These are phyloP conservation scores for Endotricha flammealis DNA, from an alignment of 2,888 invertebrate genomes.

Conservation along the genomic window DNA sequence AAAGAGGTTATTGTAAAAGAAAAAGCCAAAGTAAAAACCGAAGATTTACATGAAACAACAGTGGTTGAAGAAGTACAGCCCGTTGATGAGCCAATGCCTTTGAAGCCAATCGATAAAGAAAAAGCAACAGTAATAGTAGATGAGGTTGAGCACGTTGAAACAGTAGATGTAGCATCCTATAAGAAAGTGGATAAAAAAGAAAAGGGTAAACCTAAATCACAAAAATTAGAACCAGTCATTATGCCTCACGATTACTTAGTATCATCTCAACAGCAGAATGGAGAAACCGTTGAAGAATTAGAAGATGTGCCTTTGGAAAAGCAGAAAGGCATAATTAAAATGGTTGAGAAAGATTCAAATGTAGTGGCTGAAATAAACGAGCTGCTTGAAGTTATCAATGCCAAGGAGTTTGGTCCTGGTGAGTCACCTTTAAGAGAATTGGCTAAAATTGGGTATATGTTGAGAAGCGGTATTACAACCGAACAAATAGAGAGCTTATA, in stretches of 20 bases:
- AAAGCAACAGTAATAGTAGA: conserved; percentile 75
- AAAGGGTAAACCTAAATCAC: conserved; percentile 49
- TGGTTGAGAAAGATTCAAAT: conserved; percentile 73
- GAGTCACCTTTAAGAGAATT: conserved; percentile 88
- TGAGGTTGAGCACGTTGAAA: conserved; percentile 78
- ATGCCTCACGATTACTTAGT: conserved; percentile 78
- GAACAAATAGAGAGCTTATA: conserved; percentile 88
- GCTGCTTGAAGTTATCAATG: conserved; percentile 84
- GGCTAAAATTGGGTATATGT: conserved; percentile 88
- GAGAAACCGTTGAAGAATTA: conserved; percentile 71
- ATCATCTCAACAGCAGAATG: conserved; percentile 76
- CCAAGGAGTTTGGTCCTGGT: conserved; percentile 88
- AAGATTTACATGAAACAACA: conserved; percentile 67
- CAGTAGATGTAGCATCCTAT: conserved; percentile 79
- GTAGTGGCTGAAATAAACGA: conserved; percentile 87
- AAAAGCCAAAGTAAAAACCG: conserved; percentile 48
- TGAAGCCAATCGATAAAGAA: conserved; percentile 52
- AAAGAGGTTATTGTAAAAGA: conserved; percentile 34
- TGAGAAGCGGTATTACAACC: conserved; percentile 86
- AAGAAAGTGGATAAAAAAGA: conserved; percentile 80
- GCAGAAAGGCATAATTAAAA: conserved; percentile 72
- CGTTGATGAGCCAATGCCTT: conserved; percentile 77
- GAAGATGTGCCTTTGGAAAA: conserved; percentile 76
- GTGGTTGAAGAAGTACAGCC: conserved; percentile 64
- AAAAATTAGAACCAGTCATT: conserved; percentile 68